These are phyloP conservation scores for Dallia pectoralis DNA, from an alignment of 2,797 vertebrate species.

Conservation along the genomic window DNA sequence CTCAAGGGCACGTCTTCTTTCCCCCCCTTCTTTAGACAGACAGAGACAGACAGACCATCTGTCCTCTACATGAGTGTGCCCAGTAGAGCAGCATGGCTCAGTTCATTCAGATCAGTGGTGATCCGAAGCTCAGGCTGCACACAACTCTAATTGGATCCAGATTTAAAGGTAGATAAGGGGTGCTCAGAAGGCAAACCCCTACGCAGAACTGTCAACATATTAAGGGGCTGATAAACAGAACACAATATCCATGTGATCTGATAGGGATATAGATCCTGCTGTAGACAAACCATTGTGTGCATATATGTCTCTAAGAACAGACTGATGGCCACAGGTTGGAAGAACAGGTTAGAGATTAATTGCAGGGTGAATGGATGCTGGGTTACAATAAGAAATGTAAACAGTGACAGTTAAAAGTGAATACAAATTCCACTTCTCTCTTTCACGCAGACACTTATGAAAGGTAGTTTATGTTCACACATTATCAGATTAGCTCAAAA, in stretches of 20 bases:
- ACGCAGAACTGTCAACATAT: not conserved
- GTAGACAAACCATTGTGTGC: not conserved
- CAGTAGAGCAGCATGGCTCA: not conserved
- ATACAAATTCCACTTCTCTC: not conserved
- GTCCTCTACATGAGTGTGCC: not conserved
- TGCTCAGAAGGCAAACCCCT: constrained; percentile 35
- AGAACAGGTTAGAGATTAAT: not conserved
- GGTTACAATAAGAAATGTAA: constrained; percentile 8
- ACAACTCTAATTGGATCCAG: constrained; percentile 52
- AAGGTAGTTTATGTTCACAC: not conserved
- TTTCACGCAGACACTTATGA: not conserved
- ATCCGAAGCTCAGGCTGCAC: constrained; percentile 5
- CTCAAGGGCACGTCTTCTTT: too few relatives aligned
- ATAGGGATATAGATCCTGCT: not conserved
- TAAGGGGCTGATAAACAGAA: not conserved
- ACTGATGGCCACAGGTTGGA: not conserved
- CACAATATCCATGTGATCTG: not conserved
- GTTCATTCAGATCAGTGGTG: too few relatives aligned
- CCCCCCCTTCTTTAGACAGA: not conserved
- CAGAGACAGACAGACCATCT: not conserved
- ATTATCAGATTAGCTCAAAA: not conserved
- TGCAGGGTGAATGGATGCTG: not conserved
- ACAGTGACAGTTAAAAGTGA: constrained; percentile 6
- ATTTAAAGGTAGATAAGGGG: constrained; percentile 50
- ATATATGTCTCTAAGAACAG: not conserved